Evolutionary conservation across 2,797 vertebrate species (phyloP).

Genomic region (Sebastes oblongus): DNA sequence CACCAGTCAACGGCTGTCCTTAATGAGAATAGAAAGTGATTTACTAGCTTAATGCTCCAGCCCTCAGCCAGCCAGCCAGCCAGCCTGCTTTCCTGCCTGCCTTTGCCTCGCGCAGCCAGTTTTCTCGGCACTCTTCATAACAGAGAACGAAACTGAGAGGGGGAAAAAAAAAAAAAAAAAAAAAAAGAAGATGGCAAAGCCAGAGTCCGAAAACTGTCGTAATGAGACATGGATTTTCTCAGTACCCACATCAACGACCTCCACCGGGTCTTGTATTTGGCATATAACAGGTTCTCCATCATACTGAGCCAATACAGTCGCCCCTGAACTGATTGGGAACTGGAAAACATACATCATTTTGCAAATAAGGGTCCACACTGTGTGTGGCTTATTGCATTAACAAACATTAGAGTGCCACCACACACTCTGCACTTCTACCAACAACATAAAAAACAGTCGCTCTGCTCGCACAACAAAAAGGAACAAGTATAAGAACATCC

Average conservation of each 20-base stretch:
- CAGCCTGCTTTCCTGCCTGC: constrained; percentile 41
- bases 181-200: neutral
- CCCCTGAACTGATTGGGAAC: constrained; percentile 16
- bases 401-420: constrained; percentile 2
- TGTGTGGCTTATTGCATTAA: constrained; percentile 32
- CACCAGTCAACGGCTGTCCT: constrained; percentile 78
- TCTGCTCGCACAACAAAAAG: constrained; percentile 1
- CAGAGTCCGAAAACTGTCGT: constrained; percentile 32
- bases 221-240: constrained; percentile 50
- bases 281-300: constrained; percentile 4
- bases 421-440: neutral
- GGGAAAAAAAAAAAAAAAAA: fast-evolving
- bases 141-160: constrained; percentile 55
- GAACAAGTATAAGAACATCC: constrained; percentile 1
- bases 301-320: neutral
- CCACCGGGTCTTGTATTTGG: constrained; percentile 24
- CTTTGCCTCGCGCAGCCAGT: constrained; percentile 55
- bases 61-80: constrained; percentile 59
- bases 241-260: constrained; percentile 33
- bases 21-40: constrained; percentile 84
- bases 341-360: constrained; percentile 13
- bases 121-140: constrained; percentile 44
- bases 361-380: constrained; percentile 12
- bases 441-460: constrained; percentile 2
- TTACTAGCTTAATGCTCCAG: constrained; percentile 78